A percentile compares a stretch with the other conserved stretches of the same genome.
These are phyloP conservation scores for Tetragnatha montana DNA, from an alignment of 2,888 invertebrate genomes.

Conservation along the genomic window DNA sequence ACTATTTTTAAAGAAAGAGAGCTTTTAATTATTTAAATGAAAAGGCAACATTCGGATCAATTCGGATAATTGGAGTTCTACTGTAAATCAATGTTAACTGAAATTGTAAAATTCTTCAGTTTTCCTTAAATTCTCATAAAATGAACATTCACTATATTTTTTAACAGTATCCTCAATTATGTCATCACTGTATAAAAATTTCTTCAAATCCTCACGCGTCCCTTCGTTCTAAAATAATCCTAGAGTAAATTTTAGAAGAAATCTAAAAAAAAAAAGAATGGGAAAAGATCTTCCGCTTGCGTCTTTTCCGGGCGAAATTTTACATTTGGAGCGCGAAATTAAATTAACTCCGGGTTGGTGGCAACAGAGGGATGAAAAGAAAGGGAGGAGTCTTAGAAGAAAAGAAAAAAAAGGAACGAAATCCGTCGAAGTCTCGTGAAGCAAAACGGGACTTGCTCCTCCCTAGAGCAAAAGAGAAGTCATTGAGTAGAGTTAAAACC, in stretches of 20 bases:
- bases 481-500: background rate
- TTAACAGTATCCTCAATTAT: background rate
- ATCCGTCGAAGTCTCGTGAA: background rate
- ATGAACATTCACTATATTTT: too few species aligned
- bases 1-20: too few species aligned
- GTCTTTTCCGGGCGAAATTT: background rate
- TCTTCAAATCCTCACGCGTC: background rate
- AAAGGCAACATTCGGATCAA: too few species aligned
- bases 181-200: background rate
- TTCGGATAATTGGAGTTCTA: too few species aligned
- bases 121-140: too few species aligned
- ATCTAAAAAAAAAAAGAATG: background rate
- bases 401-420: background rate
- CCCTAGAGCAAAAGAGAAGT: background rate
- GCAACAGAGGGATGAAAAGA: background rate
- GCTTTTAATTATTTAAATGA: too few species aligned
- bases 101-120: too few species aligned
- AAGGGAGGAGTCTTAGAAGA: background rate
- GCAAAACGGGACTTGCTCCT: background rate
- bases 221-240: background rate
- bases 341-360: slow-evolving; percentile 9
- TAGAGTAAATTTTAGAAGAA: background rate
- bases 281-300: background rate
- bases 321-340: slow-evolving; percentile 34
- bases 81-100: too few species aligned